These are phyloP conservation scores for Nyctibius bracteatus DNA, from an alignment of 2,113 vertebrate species.

Conservation along the genomic window DNA sequence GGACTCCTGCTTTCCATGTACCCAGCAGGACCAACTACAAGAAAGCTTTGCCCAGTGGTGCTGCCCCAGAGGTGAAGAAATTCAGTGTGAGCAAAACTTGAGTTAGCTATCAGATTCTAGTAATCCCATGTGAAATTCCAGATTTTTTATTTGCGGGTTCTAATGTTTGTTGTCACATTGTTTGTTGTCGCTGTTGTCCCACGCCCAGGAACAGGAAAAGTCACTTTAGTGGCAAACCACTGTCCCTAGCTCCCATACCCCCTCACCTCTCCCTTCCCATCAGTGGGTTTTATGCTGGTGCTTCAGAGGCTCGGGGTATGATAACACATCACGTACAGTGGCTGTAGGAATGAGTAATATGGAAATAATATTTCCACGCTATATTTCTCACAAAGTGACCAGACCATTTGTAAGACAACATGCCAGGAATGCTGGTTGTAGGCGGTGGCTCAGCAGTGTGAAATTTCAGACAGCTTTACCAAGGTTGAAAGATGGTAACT, in stretches of 20 bases:
- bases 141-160: background rate
- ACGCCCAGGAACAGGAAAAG: background rate
- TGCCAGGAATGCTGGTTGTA: background rate
- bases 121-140: background rate
- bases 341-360: background rate
- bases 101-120: background rate
- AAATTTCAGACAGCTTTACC: background rate
- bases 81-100: accelerated
- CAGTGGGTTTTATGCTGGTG: background rate
- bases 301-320: background rate
- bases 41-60: background rate
- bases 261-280: background rate
- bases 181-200: too few species aligned
- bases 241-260: background rate
- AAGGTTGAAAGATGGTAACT: background rate
- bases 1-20: background rate
- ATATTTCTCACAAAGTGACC: background rate
- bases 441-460: background rate
- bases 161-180: background rate
- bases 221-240: background rate
- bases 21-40: background rate
- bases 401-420: background rate
- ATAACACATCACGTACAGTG: too few species aligned
- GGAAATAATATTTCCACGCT: background rate
- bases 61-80: background rate